Percentiles rank a stretch among this genome's conserved stretches.
phyloP scores from a whole-genome alignment of 2,113 vertebrate species.

The Rhegmatorhina hoffmannsi region DNA sequence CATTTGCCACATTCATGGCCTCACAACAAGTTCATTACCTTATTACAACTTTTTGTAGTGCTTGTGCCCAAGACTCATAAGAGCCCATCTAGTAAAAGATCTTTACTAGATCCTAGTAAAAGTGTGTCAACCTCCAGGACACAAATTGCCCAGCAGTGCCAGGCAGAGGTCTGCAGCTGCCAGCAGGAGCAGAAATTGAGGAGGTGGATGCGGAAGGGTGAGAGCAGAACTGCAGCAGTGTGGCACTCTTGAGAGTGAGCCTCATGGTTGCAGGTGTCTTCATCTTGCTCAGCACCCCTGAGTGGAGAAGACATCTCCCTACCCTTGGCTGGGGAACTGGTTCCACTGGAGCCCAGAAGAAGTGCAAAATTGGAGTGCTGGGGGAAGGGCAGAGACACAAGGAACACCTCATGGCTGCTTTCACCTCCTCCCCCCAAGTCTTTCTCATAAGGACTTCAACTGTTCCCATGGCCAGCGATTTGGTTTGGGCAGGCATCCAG shows the following conservation, averaged over 20 bases:
- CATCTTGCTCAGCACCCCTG: neutral
- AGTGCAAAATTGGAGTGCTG: neutral
- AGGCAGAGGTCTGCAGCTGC: neutral
- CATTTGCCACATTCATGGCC: neutral
- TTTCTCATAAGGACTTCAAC: slow-evolving; percentile 33
- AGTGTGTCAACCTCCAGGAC: neutral
- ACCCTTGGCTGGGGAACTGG: neutral
- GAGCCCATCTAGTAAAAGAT: neutral
- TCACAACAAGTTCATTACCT: neutral
- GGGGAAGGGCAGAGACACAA: neutral
- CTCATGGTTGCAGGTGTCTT: neutral
- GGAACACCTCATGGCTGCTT: neutral
- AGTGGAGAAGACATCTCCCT: neutral
- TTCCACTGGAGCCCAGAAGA: neutral
- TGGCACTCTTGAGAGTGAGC: neutral
- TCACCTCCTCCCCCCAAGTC: neutral
- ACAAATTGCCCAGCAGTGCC: neutral
- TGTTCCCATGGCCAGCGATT: slow-evolving; percentile 11
- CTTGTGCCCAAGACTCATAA: fast-evolving
- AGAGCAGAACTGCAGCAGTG: neutral
- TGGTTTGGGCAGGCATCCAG: slow-evolving; percentile 57
- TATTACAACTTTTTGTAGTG: neutral
- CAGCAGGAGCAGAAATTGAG: fast-evolving
- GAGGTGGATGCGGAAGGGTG: neutral
- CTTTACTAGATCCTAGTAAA: neutral